Evolutionary conservation across 2,797 vertebrate species (phyloP).

Genomic region (Pygocentrus nattereri): DNA sequence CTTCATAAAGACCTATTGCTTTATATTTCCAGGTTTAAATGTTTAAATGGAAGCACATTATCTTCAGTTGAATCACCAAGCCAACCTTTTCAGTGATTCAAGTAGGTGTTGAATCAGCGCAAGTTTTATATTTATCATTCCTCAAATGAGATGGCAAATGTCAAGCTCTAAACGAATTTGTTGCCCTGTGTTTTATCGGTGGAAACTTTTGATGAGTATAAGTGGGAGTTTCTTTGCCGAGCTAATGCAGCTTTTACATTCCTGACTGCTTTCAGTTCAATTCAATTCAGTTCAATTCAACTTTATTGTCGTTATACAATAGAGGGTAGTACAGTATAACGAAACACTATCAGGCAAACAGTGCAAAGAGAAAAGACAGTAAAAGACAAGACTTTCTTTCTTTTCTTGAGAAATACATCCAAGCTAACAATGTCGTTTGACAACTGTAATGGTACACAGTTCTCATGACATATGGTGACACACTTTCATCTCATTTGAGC

Average conservation of each 20-base stretch:
- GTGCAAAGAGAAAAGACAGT: no score
- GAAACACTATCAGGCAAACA: no score
- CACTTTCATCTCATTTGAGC: slow-evolving; percentile 9
- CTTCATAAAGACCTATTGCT: background rate
- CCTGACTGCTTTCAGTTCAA: no score
- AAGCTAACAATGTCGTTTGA: background rate
- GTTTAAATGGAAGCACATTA: background rate
- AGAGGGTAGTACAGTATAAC: no score
- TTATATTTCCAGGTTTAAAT: background rate
- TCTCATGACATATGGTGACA: background rate
- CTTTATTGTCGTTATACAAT: no score
- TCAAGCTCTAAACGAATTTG: background rate
- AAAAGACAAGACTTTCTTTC: no score
- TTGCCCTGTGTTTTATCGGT: background rate
- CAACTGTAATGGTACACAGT: background rate
- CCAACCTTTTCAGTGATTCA: background rate
- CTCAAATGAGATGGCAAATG: background rate
- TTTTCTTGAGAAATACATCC: background rate
- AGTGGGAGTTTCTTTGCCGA: background rate
- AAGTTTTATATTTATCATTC: slow-evolving; percentile 5
- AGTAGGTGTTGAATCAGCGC: background rate
- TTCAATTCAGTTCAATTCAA: no score
- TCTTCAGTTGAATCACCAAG: background rate
- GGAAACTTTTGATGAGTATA: background rate
- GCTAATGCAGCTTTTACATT: background rate